Base-by-base conservation (phyloP, 1,140 invertebrate species). In the Rhizoglyphus robini region DNA sequence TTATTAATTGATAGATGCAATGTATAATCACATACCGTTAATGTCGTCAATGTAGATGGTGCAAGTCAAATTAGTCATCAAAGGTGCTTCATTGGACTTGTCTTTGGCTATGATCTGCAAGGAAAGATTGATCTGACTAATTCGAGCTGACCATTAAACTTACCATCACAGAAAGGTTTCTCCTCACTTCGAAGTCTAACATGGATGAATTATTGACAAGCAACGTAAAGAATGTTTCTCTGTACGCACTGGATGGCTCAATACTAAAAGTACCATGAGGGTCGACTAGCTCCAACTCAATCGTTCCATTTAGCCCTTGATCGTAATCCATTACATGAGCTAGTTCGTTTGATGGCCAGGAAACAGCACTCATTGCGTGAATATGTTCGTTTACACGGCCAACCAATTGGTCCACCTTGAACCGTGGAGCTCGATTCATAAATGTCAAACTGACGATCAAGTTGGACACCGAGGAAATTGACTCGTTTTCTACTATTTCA, bases 241-340 rank as follows among this genome's bases (percentile, higher is more conserved):
- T 82, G 74, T 89, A 85, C 0, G 86, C 87, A n/a, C 89, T 86
- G n/a, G 83, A 83, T 0, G 90, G 90, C n/a, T 82, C 80, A 59
- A 93, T 85, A 74, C 90, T 86, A 74, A 94, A 94, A 2, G 87
- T 89, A 20, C 86, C 86, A 74, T 89, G 88, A 73, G 90, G 87
- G 65, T 86, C 86, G 20, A 84, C 78, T 63, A 94, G 73, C 41
- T 82, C 81, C 5, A 94, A 74, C 3, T 86, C 83, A 73, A 93
- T 89, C 3, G 90, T 84, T 25, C 88, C 88, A 72, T 88, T 87
- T 71, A 88, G 86, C 11, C 83, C 88, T 72, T 77, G 59, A 65
- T 70, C 68, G 4, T 54, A 47, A 31, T 70, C 68, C 2, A 64
- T 30, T 15, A 67, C 67, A 61, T 36, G 65, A 8, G 65, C 62